phyloP scores from a whole-genome alignment of 2,113 vertebrate species.

The Oreochromis aureus region DNA sequence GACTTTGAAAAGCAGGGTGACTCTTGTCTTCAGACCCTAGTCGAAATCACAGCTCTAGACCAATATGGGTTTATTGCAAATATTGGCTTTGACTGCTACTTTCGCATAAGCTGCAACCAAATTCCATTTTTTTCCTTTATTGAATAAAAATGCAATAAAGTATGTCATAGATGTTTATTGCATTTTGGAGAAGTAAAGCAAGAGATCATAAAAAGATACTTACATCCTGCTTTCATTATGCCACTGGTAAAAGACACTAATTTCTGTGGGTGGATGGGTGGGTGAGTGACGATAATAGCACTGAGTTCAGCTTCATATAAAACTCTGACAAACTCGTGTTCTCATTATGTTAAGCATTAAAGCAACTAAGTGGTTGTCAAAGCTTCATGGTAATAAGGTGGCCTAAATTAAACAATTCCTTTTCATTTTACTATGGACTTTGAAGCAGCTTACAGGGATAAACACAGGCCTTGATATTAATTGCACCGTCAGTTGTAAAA shows the following conservation, averaged over 20 bases:
- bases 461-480: slow-evolving; percentile 60
- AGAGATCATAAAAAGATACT: slow-evolving; percentile 35
- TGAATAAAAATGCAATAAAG: not conserved
- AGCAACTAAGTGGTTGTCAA: slow-evolving; percentile 51
- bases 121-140: not conserved
- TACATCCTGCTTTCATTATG: slow-evolving; percentile 21
- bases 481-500: slow-evolving; percentile 63
- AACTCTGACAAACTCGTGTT: slow-evolving; percentile 28
- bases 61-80: not conserved
- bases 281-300: slow-evolving; percentile 41
- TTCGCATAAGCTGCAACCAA: not conserved
- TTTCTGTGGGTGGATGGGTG: slow-evolving; percentile 24
- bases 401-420: slow-evolving; percentile 54
- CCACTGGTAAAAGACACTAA: slow-evolving; percentile 30
- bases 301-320: not conserved
- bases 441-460: slow-evolving; percentile 43
- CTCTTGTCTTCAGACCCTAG: slow-evolving; percentile 34
- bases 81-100: not conserved
- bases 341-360: slow-evolving; percentile 57
- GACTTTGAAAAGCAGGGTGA: slow-evolving; percentile 59
- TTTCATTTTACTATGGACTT: slow-evolving; percentile 38
- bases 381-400: slow-evolving; percentile 34
- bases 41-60: not conserved
- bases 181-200: slow-evolving; percentile 7
- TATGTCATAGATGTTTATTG: slow-evolving; percentile 11